phyloP scores from a whole-genome alignment of 2,797 vertebrate genomes.

The Lates japonicus region DNA sequence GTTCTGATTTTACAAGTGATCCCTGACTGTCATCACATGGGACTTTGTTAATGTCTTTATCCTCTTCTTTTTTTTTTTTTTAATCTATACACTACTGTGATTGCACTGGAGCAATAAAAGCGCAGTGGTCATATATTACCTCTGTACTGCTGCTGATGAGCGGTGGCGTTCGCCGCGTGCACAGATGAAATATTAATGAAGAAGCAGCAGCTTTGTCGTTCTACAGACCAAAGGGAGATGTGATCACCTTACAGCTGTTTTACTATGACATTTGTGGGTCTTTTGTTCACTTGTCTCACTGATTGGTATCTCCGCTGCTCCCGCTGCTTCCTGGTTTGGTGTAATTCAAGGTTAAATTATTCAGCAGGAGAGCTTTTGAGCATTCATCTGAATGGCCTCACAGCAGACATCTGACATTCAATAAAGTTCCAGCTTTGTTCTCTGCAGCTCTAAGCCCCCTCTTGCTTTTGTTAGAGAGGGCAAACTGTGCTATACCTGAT shows the following conservation, averaged over 20 bases:
- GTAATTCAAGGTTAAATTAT: conserved; percentile 59
- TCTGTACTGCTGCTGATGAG: conserved; percentile 25
- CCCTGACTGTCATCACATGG: not conserved
- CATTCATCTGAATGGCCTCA: conserved; percentile 36
- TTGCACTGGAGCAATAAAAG: conserved; percentile 33
- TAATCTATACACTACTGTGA: conserved; percentile 19
- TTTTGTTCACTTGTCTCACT: conserved; percentile 54
- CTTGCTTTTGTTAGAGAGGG: conserved; percentile 12
- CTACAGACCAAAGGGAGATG: conserved; percentile 40
- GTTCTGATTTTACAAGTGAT: conserved; percentile 3
- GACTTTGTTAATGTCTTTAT: not conserved
- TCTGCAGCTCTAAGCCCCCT: not conserved
- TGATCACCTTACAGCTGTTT: conserved; percentile 62
- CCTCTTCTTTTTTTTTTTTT: not conserved
- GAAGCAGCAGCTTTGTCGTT: conserved; percentile 34
- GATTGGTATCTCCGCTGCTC: conserved; percentile 40
- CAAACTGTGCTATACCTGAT: not conserved
- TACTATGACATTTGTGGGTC: conserved; percentile 45
- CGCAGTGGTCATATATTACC: not conserved
- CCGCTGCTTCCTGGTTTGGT: conserved; percentile 25
- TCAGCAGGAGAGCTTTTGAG: conserved; percentile 48
- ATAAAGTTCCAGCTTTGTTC: conserved; percentile 39
- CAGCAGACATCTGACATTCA: conserved; percentile 25
- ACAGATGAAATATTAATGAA: conserved; percentile 64
- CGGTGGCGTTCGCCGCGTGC: conserved; percentile 8